A percentile compares a stretch with the other conserved stretches of the same genome.
Conservation (phyloP, 1,140 invertebrate species). For the Anoplolepis gracilipes region DNA sequence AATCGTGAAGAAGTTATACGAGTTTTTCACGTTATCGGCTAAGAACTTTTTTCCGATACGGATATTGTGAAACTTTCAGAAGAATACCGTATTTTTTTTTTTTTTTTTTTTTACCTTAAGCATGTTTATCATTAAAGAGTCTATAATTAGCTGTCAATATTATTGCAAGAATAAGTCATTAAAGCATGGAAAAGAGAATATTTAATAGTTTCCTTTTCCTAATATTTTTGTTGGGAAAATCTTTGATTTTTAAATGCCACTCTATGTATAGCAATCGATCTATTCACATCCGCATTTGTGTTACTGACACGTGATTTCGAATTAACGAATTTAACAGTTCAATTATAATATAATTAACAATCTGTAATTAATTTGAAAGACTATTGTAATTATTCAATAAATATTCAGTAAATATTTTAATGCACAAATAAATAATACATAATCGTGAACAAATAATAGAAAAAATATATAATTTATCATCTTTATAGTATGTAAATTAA, state of each 20-base stretch:
- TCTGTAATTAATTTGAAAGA: too few species aligned
- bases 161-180: neutral
- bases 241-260: neutral
- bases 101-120: neutral
- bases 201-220: neutral
- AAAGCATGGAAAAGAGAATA: neutral
- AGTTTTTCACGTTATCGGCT: neutral
- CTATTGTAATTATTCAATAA: too few species aligned
- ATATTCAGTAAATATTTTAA: too few species aligned
- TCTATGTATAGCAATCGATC: neutral
- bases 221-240: neutral
- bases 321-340: neutral
- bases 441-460: too few species aligned
- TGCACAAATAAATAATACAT: too few species aligned
- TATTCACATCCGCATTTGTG: neutral
- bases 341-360: neutral
- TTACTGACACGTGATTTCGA: neutral
- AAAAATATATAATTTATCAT: too few species aligned
- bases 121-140: conserved; percentile 2
- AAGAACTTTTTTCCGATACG: neutral
- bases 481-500: too few species aligned
- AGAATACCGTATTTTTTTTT: neutral
- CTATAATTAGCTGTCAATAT: conserved; percentile 25
- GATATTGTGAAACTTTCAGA: conserved; percentile 30
- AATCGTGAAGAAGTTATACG: neutral